Conservation (phyloP, 2,888 invertebrate genomes). For the Yponomeuta sedellus region DNA sequence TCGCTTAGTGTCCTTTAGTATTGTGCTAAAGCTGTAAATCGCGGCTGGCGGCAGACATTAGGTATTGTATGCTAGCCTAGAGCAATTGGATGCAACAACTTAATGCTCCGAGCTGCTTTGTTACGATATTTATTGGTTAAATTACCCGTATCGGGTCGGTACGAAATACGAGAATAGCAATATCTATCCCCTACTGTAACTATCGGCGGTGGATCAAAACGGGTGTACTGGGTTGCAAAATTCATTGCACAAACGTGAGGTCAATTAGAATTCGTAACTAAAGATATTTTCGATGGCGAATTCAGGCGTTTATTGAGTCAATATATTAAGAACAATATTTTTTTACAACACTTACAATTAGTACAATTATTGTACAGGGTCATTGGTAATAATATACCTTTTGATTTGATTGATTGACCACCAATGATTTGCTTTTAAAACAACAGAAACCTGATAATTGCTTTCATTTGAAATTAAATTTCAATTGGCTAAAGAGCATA, state of each 20-base stretch:
- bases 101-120: constrained; percentile 11
- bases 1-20: constrained; percentile 12
- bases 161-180: background rate
- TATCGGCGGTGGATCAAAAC: background rate
- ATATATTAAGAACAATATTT: too few species aligned
- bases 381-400: too few species aligned
- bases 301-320: too few species aligned
- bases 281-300: too few species aligned
- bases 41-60: constrained; percentile 8
- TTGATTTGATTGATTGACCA: too few species aligned
- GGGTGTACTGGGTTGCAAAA: background rate
- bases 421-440: too few species aligned
- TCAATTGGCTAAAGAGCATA: too few species aligned
- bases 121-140: constrained; percentile 10
- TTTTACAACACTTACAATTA: too few species aligned
- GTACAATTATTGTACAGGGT: too few species aligned
- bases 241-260: background rate
- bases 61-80: constrained; percentile 7
- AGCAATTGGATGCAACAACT: constrained; percentile 13
- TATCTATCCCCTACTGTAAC: background rate
- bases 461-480: too few species aligned
- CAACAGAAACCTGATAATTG: too few species aligned
- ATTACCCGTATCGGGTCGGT: background rate
- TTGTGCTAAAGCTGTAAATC: constrained; percentile 14
- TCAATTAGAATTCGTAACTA: background rate